Base-by-base conservation (phyloP, 92 coral and sea anemone genomes). In the Siderastrea radians region DNA sequence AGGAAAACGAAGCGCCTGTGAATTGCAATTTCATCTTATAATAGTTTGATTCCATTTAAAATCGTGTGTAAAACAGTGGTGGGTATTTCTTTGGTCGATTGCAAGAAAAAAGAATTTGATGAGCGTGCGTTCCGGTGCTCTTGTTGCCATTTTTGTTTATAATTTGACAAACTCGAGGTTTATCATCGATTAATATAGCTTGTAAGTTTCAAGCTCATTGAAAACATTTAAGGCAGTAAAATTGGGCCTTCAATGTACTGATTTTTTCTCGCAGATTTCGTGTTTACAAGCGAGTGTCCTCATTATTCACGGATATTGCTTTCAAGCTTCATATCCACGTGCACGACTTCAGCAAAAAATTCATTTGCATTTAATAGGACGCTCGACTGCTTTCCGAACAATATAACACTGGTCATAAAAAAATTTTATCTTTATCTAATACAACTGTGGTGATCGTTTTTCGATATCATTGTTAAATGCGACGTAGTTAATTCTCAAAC, bases 381-480 rank as follows among this genome's bases (percentile, higher is more conserved):
- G 57, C 57, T 53, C 57, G 57, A 53, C 10, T 53, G 57, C 57
- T 53, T 53, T 53, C 57, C 57, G 57, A 53, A 53, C 77, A 72
- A 6, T 49, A 49, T 13, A 72, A 72, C 59, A 17, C 58, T 48
- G 58, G 16, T 72, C 77, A 72, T 72, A 50, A 48, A 14, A 72
- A 72, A 72, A 10, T 72, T 72, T 49, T 43, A 49, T 72, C 58
- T 72, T 72, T 49, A 49, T 72, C 57, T 72, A 72, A 72, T 72
- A 72, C 59, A 72, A 51, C 44, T 49, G 58, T 72, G 58, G 57
- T 72, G 57, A 50, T 45, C 11, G 14, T 72, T 72, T 72, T 72
- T 72, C 77, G 26, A 72, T 8, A 72, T 14, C 57, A 3, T 49
- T 72, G 57, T 51, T 72, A 7, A 49, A 12, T 58, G 60, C 59